phyloP scores from a whole-genome alignment of 35 echinoderm and acorn worm genomes.

The Apostichopus japonicus region DNA sequence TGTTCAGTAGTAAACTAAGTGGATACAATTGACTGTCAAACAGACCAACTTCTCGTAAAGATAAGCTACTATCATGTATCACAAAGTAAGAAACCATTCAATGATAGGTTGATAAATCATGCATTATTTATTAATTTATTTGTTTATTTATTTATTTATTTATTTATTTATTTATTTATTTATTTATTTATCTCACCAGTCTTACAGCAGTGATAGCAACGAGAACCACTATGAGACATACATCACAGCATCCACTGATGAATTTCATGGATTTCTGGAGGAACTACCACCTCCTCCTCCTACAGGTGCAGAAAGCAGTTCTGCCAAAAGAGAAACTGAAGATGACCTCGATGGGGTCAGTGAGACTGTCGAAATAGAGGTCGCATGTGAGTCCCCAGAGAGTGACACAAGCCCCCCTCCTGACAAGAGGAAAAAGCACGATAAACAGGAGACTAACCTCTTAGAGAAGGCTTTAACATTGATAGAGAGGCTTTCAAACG shows the following conservation, averaged over 20 bases:
- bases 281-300: not conserved
- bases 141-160: no score
- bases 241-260: not conserved
- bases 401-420: not conserved
- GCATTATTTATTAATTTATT: no score
- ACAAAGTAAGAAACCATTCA: no score
- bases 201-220: not conserved
- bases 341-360: not conserved
- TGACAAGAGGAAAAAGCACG: conserved; percentile 7
- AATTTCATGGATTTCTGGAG: not conserved
- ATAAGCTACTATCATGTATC: no score
- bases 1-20: no score
- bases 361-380: not conserved
- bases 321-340: not conserved
- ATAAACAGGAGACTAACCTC: not conserved
- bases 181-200: no score
- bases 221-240: conserved; percentile 2
- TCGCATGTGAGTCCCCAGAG: not conserved
- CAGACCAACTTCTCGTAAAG: no score
- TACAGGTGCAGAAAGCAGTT: not conserved
- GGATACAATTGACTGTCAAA: no score
- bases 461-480: not conserved
- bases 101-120: no score
- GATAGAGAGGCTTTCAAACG: not conserved
- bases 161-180: no score